phyloP scores from a whole-genome alignment of 1,140 invertebrate species.

The Heterodera schachtii region DNA sequence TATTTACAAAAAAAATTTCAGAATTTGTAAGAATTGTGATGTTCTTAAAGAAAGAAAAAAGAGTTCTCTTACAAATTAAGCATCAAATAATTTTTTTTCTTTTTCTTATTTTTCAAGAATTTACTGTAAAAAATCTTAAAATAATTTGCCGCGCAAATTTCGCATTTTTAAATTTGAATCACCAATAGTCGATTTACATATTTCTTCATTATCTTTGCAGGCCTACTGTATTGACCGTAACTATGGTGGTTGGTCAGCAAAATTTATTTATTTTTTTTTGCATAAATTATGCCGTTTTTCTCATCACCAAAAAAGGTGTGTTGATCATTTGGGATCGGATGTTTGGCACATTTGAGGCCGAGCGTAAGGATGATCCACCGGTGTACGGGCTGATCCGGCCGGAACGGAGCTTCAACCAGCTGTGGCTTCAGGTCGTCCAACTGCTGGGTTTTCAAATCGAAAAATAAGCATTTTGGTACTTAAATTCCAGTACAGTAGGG shows the following conservation, averaged over 20 bases:
- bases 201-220: background rate
- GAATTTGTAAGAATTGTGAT: no score
- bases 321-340: slow-evolving; percentile 73
- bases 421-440: slow-evolving; percentile 65
- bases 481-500: no score
- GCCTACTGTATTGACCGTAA: slow-evolving; percentile 74
- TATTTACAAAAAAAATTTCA: no score
- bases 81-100: no score
- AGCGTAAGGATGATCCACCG: slow-evolving; percentile 67
- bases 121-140: no score
- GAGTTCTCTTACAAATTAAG: no score
- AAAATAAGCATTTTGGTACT: no score
- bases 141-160: no score
- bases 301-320: slow-evolving; percentile 46
- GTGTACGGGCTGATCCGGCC: slow-evolving; percentile 71
- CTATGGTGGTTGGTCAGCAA: slow-evolving; percentile 70
- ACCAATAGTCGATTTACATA: background rate
- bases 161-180: no score
- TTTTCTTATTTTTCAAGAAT: no score
- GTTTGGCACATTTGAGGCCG: slow-evolving; percentile 71
- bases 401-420: slow-evolving; percentile 69
- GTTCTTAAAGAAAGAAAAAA: no score
- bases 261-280: background rate
- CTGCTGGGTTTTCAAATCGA: no score
- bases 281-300: background rate